Conservation (phyloP, 2,113 vertebrate genomes). For the Danionella cerebrum region DNA sequence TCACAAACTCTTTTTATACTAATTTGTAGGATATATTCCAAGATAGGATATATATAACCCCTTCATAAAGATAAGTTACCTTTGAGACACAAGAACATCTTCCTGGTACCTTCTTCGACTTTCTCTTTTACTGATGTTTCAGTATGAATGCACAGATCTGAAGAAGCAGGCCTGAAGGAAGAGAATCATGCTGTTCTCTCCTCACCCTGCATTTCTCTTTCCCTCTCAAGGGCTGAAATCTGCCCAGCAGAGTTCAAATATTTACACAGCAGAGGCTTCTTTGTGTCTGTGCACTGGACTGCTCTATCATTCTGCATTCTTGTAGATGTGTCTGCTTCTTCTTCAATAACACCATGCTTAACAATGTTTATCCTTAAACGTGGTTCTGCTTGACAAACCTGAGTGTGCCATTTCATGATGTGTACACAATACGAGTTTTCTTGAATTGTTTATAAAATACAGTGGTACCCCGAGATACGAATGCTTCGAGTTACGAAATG, state of each 20-base stretch:
- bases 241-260: constrained; percentile 5
- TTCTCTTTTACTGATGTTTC: neutral
- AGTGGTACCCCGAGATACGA: too few relatives aligned
- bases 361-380: neutral
- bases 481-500: too few relatives aligned
- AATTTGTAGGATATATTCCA: too few relatives aligned
- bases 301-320: neutral
- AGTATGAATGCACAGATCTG: neutral
- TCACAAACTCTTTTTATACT: too few relatives aligned
- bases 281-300: neutral
- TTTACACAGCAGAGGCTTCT: constrained; percentile 4
- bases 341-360: neutral
- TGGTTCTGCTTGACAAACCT: neutral
- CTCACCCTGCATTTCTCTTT: neutral
- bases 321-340: neutral
- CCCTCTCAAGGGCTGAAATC: constrained; percentile 2
- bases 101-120: neutral
- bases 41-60: too few relatives aligned
- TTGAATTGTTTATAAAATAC: too few relatives aligned
- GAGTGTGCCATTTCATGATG: neutral
- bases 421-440: neutral
- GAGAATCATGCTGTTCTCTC: neutral
- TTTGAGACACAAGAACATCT: too few relatives aligned
- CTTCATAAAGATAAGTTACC: too few relatives aligned
- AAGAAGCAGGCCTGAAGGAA: neutral